These are phyloP conservation scores for Drosophila willistoni DNA, from an alignment of 1,140 invertebrate genomes.

Conservation along the genomic window DNA sequence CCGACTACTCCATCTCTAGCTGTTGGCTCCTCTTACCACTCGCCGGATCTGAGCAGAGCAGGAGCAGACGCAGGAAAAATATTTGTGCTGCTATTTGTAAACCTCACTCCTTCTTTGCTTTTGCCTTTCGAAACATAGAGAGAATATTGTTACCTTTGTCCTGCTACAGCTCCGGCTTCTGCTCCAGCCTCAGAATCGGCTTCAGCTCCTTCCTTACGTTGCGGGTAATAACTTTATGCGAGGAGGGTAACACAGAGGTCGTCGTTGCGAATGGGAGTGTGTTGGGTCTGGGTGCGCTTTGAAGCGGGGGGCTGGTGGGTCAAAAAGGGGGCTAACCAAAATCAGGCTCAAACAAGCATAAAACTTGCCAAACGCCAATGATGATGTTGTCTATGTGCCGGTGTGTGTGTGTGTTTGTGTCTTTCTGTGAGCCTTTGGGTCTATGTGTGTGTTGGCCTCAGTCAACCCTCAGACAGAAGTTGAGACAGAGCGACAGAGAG, in stretches of 20 bases:
- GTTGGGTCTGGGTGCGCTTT: neutral
- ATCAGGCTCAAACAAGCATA: slow-evolving; percentile 68
- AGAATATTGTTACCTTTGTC: slow-evolving; percentile 51
- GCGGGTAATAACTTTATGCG: slow-evolving; percentile 60
- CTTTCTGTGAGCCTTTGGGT: neutral
- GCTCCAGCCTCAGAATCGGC: neutral
- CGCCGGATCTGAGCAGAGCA: slow-evolving; percentile 23
- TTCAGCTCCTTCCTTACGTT: slow-evolving; percentile 14
- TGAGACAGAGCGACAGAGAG: slow-evolving; percentile 29
- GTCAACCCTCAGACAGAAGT: slow-evolving; percentile 52
- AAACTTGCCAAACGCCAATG: slow-evolving; percentile 72
- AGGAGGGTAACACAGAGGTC: slow-evolving; percentile 47
- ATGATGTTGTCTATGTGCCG: slow-evolving; percentile 32
- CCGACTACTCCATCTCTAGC: neutral
- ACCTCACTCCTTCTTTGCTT: slow-evolving; percentile 35
- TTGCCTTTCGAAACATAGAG: slow-evolving; percentile 7
- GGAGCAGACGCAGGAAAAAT: slow-evolving; percentile 49
- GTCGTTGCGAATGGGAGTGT: neutral
- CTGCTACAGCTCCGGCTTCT: slow-evolving; percentile 8
- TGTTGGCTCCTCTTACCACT: neutral
- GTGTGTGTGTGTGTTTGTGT: slow-evolving; percentile 20
- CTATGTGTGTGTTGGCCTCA: slow-evolving; percentile 23
- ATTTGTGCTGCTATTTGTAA: slow-evolving; percentile 64
- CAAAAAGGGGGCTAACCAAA: slow-evolving; percentile 36
- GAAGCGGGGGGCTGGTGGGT: neutral